These are phyloP conservation scores for Zaprionus ornatus DNA, from an alignment of 1,140 invertebrate species.

Conservation along the genomic window DNA sequence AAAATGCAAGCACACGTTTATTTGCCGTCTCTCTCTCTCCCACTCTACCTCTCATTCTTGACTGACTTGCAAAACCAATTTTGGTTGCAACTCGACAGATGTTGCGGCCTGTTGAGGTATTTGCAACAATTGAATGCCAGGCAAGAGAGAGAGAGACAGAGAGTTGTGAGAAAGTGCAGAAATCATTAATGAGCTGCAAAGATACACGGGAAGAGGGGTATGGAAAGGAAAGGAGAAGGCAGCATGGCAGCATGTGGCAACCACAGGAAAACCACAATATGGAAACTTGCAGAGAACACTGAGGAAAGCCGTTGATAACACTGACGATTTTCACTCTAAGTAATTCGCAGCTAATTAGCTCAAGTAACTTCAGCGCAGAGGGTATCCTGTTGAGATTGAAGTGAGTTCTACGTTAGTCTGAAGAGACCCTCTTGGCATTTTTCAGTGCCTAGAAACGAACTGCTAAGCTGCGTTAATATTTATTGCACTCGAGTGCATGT, in stretches of 20 bases:
- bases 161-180: background rate
- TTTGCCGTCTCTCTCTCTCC: background rate
- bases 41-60: background rate
- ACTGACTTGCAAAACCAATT: background rate
- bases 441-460: slow-evolving; percentile 20
- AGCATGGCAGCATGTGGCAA: background rate
- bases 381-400: background rate
- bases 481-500: slow-evolving; percentile 61
- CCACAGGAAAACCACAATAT: background rate
- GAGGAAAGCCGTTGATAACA: slow-evolving; percentile 4
- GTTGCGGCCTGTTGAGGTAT: background rate
- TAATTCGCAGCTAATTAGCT: slow-evolving; percentile 63
- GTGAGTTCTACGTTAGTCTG: background rate
- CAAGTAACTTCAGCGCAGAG: slow-evolving; percentile 32
- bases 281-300: background rate
- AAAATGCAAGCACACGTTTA: background rate
- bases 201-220: background rate
- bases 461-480: slow-evolving; percentile 48
- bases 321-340: slow-evolving; percentile 20
- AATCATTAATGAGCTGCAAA: slow-evolving; percentile 20
- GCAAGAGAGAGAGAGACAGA: background rate
- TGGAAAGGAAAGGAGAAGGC: no score
- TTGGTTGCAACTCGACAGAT: background rate
- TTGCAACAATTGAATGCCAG: background rate
- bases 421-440: background rate